A percentile compares a stretch with the other conserved stretches of the same genome.
Conservation (phyloP, 1,140 invertebrate species). For the Delia radicum region DNA sequence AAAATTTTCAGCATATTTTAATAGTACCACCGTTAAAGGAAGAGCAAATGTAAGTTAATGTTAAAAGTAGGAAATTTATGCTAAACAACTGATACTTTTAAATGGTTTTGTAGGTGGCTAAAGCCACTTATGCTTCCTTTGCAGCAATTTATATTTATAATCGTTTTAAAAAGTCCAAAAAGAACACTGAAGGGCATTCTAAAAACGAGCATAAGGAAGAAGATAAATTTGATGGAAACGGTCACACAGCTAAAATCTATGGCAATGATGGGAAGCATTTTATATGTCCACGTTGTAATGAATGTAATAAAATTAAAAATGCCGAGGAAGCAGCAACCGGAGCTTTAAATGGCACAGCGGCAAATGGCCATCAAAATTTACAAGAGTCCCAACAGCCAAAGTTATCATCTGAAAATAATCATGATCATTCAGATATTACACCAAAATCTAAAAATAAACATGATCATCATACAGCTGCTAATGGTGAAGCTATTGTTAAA, state of each 20-base stretch:
- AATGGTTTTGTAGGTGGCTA: slow-evolving; percentile 5
- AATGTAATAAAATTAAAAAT: background rate
- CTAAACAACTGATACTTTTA: too few relatives aligned
- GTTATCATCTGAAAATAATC: background rate
- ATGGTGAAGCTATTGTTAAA: background rate
- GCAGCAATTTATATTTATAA: background rate
- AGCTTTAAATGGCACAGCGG: background rate
- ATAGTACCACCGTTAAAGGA: background rate
- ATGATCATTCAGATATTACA: background rate
- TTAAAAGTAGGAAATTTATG: too few relatives aligned
- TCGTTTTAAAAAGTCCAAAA: background rate
- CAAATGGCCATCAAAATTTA: background rate
- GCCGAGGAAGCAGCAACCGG: too few relatives aligned
- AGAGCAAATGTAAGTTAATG: slow-evolving; percentile 13
- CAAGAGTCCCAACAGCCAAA: background rate
- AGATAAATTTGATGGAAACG: too few relatives aligned
- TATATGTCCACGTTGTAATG: background rate
- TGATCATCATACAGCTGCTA: background rate
- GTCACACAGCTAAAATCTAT: too few relatives aligned
- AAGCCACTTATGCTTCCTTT: slow-evolving; percentile 6
- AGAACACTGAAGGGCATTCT: background rate
- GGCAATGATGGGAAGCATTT: background rate
- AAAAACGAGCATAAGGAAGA: background rate
- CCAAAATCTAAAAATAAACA: background rate
- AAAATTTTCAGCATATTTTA: background rate